Base-by-base conservation (phyloP, 1,140 invertebrate species). In the Diorhabda elongata region DNA sequence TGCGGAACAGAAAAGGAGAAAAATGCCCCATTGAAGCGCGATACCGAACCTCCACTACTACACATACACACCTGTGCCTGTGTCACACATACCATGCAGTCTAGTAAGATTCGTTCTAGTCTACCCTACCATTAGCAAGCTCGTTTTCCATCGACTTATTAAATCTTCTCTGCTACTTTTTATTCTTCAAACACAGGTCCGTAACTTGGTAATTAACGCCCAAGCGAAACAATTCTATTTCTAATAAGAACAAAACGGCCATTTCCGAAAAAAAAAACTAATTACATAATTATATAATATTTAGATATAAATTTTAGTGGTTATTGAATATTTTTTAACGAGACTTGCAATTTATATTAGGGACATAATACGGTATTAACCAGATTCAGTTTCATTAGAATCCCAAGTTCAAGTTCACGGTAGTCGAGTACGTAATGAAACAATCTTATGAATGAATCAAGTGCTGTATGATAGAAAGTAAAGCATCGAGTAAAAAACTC, bases 351-450 rank as follows among this genome's bases (percentile, higher is more conserved):
- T 26, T 26, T 26, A 26, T 26, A 26, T 26, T 26, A 26, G 26
- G 26, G 0, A 26, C 26, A 26, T 26, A 26, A 26, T 26, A 26
- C 26, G 26, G 26, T 26, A 26, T 26, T 26, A 1, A 26, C 64
- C 73, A 77, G 74, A 77, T 77, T 79, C 75, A 78, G 68, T 78
- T 78, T 78, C 75, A 75, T 76, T 78, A 77, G 77, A 79, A 77
- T 75, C 74, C 73, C 78, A 79, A 79, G 79, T 80, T 80, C 79
- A 80, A 80, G 79, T 79, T 79, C 79, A 80, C 76, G 78, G 78
- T 68, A 72, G 76, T 77, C 78, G 74, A 77, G 74, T 73, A 73
- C 65, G 74, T 73, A 76, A 71, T 74, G 69, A 66, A 69, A 70
- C 66, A 73, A 70, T 75, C 62, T 77, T 78, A 78, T 79, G 78